Conservation (phyloP, 2,113 vertebrate species). For the Python bivittatus region DNA sequence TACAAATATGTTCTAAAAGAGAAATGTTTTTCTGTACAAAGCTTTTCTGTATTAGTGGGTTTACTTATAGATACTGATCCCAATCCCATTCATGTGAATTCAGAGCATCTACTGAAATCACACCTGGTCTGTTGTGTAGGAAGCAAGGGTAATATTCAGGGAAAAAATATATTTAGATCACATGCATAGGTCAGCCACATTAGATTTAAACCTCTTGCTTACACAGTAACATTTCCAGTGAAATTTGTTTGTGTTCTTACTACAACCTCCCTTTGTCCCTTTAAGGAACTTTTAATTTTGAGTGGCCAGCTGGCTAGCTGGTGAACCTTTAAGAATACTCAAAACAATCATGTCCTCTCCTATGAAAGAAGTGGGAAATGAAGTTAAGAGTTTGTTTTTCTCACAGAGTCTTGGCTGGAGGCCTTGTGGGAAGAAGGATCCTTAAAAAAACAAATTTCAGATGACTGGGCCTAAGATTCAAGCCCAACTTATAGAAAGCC, state of each 20-base stretch:
- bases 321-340: background rate
- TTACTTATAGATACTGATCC: slow-evolving; percentile 56
- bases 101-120: slow-evolving; percentile 37
- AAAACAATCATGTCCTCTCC: background rate
- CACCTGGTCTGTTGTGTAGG: slow-evolving; percentile 10
- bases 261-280: background rate
- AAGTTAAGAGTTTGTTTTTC: background rate
- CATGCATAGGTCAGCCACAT: background rate
- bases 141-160: slow-evolving; percentile 42
- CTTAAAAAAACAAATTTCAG: background rate
- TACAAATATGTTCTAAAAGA: background rate
- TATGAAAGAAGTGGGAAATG: background rate
- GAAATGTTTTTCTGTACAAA: slow-evolving; percentile 44
- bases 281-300: background rate
- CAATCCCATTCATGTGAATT: slow-evolving; percentile 34
- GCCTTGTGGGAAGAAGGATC: background rate
- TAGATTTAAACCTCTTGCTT: background rate
- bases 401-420: background rate
- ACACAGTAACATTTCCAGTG: background rate
- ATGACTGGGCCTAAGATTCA: background rate
- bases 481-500: background rate
- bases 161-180: slow-evolving; percentile 13
- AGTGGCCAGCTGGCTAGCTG: background rate
- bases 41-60: slow-evolving; percentile 51
- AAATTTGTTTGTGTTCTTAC: background rate